A percentile compares a stretch with the other conserved stretches of the same genome.
phyloP scores from a whole-genome alignment of 2,797 vertebrate species.

The Takifugu rubripes region DNA sequence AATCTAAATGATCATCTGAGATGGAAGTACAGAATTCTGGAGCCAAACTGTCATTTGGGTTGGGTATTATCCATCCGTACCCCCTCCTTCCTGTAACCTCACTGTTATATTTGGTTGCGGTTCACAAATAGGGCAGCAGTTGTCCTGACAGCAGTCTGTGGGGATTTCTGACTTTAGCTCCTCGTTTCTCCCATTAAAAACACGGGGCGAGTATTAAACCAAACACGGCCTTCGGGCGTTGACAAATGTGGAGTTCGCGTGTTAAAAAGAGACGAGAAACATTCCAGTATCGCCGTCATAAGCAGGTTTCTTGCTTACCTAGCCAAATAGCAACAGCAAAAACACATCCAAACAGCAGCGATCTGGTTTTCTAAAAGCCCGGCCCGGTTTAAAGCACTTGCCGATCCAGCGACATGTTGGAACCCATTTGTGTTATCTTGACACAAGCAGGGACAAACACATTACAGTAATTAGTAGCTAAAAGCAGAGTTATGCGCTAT shows the following conservation, averaged over 20 bases:
- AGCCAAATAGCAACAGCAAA: background rate
- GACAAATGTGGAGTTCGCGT: background rate
- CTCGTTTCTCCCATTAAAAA: slow-evolving; percentile 15
- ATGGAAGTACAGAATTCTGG: slow-evolving; percentile 1
- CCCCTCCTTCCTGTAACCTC: slow-evolving; percentile 28
- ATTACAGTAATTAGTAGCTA: no score
- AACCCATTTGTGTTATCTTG: no score
- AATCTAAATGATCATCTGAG: no score
- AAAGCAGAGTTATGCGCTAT: no score
- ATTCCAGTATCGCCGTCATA: no score
- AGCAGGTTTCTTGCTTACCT: background rate
- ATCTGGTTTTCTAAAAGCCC: no score
- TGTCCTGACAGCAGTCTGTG: slow-evolving; percentile 40
- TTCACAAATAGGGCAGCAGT: slow-evolving; percentile 71
- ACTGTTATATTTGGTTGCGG: slow-evolving; percentile 63
- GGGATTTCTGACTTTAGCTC: slow-evolving; percentile 42
- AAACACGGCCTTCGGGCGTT: background rate
- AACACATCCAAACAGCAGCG: no score
- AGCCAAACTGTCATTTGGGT: slow-evolving; percentile 31
- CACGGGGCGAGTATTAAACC: background rate
- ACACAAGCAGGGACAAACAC: no score
- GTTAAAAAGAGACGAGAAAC: no score
- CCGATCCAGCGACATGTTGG: no score
- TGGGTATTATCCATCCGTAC: slow-evolving; percentile 35
- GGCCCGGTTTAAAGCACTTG: no score